Base-by-base conservation (phyloP, 2,888 invertebrate species). In the Athetis lepigone region DNA sequence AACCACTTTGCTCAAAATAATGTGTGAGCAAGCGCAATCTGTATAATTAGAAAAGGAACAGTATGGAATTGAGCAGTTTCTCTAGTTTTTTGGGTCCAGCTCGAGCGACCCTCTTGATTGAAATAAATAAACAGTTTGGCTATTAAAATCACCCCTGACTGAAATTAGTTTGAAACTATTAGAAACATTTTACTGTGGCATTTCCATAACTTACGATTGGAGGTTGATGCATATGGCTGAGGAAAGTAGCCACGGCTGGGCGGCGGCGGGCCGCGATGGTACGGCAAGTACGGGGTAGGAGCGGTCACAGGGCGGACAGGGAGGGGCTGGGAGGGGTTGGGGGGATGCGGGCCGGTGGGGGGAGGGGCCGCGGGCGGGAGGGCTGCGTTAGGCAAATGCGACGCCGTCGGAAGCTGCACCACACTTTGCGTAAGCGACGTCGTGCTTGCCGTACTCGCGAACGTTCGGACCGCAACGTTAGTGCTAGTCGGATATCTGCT, bases 221-320 rank as follows among this genome's bases (percentile, higher is more conserved):
- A 5, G 13, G 51, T n/a, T 3, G 78, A 18, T 11, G 55, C 43
- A 37, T 73, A 73, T 6, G 55, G 11, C 40, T 69, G 82, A 7
- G 63, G 50, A 52, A 75, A 79, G 49, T 74, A 80, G 6, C 70
- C 70, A 7, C 80, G 60, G 39, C 25, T 59, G 19, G 63, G 43
- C n/a, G 79, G 84, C n/a, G 83, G 84, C 13, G 77, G 80, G 4
- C 75, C 60, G 13, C 78, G 68, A 29, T 81, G 81, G 47, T 66
- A 83, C 4, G 68, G 62, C 29, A 76, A 21, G 39, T 76, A 84
- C 16, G 45, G 13, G 4, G 73, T 39, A 8, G 73, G 66, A 9
- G 67, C 55, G 2, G 52, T 45, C 21, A 68, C 63, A 3, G 72
- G 50, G 23, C 62, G 54, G n/a, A 61, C 59, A 29, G 43, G 19